Conservation (phyloP, 2,113 vertebrate species). For the Balaeniceps rex region DNA sequence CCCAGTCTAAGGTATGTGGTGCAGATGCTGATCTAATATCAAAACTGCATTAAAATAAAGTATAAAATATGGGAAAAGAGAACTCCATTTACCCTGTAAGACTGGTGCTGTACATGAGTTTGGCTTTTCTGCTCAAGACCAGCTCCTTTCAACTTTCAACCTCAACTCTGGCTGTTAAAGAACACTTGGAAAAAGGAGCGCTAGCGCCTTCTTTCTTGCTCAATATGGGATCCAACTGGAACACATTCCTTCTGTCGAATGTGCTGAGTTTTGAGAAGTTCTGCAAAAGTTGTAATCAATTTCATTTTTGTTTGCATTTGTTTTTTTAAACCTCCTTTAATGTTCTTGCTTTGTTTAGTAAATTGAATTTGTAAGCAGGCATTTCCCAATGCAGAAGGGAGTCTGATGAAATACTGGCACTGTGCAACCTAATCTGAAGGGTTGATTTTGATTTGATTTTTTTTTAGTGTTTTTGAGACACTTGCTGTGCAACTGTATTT, state of each 20-base stretch:
- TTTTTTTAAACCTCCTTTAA: background rate
- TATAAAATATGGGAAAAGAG: slow-evolving; percentile 34
- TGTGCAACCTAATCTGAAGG: background rate
- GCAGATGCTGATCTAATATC: slow-evolving; percentile 63
- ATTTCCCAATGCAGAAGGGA: background rate
- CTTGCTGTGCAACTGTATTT: background rate
- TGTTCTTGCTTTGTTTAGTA: background rate
- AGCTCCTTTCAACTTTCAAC: background rate
- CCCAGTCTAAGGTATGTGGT: slow-evolving; percentile 32
- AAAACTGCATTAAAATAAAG: slow-evolving; percentile 43
- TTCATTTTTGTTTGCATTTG: background rate
- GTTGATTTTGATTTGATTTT: background rate
- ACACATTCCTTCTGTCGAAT: background rate
- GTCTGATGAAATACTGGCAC: background rate
- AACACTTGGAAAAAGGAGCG: background rate
- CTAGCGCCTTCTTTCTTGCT: background rate
- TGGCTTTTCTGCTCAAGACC: background rate
- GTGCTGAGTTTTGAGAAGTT: background rate
- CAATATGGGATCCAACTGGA: background rate
- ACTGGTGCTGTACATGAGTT: background rate
- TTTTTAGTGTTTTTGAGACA: background rate
- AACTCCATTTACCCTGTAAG: background rate
- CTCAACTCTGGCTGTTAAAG: background rate
- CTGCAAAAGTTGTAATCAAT: background rate
- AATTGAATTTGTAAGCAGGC: background rate